phyloP scores from a whole-genome alignment of 2,888 invertebrate species.

The Caenorhabditis virilis region DNA sequence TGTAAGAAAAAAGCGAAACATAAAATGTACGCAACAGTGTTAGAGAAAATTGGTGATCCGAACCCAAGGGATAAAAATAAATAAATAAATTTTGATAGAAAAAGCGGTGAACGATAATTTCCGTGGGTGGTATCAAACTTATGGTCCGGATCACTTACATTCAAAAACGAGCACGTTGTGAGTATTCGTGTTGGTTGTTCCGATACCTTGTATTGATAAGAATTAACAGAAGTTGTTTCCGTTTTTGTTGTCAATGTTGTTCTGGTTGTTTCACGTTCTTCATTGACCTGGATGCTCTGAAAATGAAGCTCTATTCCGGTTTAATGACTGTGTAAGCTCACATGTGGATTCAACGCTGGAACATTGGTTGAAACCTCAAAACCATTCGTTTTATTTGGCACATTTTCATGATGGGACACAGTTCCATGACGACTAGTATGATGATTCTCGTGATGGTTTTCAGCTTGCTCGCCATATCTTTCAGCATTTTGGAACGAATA shows the following conservation, averaged over 20 bases:
- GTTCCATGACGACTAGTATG: background rate
- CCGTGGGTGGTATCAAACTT: too few species aligned
- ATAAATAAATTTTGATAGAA: background rate
- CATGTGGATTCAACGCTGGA: constrained; percentile 32
- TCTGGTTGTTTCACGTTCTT: constrained; percentile 32
- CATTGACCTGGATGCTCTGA: constrained; percentile 52
- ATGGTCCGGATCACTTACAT: constrained; percentile 34
- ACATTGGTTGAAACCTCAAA: constrained; percentile 10
- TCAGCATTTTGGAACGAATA: constrained; percentile 49
- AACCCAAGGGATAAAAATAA: background rate
- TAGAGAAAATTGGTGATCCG: constrained; percentile 2
- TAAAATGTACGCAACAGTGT: background rate
- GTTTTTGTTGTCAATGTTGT: constrained; percentile 14
- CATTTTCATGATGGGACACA: background rate
- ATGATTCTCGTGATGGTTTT: background rate
- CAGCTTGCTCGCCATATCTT: background rate
- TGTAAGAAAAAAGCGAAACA: too few species aligned
- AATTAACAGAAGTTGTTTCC: background rate
- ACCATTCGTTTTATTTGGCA: background rate
- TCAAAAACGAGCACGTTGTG: constrained; percentile 33
- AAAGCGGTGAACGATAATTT: too few species aligned
- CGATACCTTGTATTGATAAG: constrained; percentile 35
- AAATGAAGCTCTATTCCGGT: constrained; percentile 4
- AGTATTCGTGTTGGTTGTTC: constrained; percentile 4
- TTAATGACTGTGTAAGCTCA: constrained; percentile 18